These are phyloP conservation scores for Lytechinus pictus DNA, from an alignment of 35 echinoderm and acorn worm species.

Conservation along the genomic window DNA sequence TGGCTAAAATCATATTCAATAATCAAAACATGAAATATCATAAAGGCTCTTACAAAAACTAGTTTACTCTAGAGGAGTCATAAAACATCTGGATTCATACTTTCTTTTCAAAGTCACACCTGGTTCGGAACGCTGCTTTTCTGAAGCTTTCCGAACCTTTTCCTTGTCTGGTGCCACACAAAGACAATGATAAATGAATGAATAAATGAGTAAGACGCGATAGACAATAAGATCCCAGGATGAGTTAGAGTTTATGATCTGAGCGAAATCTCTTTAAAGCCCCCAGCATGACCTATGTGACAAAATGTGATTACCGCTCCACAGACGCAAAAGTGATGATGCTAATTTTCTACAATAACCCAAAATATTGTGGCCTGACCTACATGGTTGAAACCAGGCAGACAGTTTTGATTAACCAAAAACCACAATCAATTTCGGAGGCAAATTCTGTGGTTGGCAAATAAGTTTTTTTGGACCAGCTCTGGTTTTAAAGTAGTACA, in stretches of 20 bases:
- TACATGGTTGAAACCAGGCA: not conserved
- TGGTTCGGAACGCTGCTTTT: not conserved
- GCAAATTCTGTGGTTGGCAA: not conserved
- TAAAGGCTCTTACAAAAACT: not conserved
- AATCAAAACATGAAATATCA: not conserved
- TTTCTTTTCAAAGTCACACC: not conserved
- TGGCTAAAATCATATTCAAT: not conserved
- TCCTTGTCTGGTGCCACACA: not conserved
- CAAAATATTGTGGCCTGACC: not conserved
- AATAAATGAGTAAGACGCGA: not conserved
- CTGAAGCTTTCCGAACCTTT: not conserved
- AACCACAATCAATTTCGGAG: not conserved
- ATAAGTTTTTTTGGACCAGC: not conserved
- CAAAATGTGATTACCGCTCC: not conserved
- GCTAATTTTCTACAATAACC: constrained; percentile 13
- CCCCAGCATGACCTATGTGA: not conserved
- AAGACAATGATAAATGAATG: not conserved
- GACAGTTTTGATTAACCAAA: constrained; percentile 6
- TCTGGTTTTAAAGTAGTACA: not conserved
- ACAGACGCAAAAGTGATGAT: not conserved
- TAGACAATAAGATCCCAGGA: not conserved
- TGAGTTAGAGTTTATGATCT: not conserved
- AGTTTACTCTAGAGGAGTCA: not conserved
- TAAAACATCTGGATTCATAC: not conserved
- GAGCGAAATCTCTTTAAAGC: not conserved